These are phyloP conservation scores for Pontoporia blainvillei DNA, from an alignment of 2,113 vertebrate genomes.

Conservation along the genomic window DNA sequence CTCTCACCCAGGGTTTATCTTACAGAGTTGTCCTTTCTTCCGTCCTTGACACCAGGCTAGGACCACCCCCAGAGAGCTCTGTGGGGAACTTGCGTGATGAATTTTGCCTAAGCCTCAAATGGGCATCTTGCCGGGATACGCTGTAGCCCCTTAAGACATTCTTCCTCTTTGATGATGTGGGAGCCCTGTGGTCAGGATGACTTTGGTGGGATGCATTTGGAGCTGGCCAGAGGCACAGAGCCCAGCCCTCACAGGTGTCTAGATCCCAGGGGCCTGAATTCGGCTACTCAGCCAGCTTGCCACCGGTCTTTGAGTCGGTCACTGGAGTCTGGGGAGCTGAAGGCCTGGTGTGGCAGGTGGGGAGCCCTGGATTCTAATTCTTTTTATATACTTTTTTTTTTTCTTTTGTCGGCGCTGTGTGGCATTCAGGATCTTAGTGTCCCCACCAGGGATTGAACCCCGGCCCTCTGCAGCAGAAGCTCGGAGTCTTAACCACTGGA, in stretches of 20 bases:
- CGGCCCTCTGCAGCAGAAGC: too few species aligned
- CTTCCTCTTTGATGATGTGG: background rate
- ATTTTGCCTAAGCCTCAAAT: background rate
- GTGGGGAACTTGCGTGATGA: too few species aligned
- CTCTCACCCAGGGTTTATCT: background rate
- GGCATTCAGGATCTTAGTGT: too few species aligned
- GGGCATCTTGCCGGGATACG: background rate
- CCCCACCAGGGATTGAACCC: too few species aligned
- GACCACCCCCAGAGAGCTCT: background rate
- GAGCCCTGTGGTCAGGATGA: background rate
- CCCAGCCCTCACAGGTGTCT: accelerated
- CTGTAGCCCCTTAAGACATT: background rate
- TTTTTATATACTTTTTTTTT: too few species aligned
- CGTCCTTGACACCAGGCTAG: background rate
- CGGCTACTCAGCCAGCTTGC: background rate
- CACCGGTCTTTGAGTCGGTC: background rate
- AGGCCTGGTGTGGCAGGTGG: background rate
- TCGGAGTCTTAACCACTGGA: too few species aligned
- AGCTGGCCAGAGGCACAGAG: background rate
- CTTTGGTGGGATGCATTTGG: background rate
- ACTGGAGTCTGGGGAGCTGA: background rate
- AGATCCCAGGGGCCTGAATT: background rate
- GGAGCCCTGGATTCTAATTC: background rate
- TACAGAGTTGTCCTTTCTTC: background rate
- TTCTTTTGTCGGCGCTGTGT: accelerated